A percentile compares a stretch with the other conserved stretches of the same genome.
Conservation (phyloP, 2,797 vertebrate genomes). For the Lithobates sylvaticus region DNA sequence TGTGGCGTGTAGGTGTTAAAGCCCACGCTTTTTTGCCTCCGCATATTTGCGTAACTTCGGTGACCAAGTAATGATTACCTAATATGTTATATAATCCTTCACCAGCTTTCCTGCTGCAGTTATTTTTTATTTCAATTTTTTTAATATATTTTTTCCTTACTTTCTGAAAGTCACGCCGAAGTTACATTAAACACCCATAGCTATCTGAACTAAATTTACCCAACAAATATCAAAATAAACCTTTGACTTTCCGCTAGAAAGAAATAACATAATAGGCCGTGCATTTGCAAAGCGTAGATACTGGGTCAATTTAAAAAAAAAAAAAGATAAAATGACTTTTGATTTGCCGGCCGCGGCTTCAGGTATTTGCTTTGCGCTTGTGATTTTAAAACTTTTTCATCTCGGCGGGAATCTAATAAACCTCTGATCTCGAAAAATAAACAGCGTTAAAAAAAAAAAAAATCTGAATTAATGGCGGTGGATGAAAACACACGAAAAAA, state of each 20-base stretch:
- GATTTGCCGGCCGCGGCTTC: slow-evolving; percentile 42
- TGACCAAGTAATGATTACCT: too few species aligned
- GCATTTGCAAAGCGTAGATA: slow-evolving; percentile 34
- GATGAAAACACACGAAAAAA: slow-evolving; percentile 42
- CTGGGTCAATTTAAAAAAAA: slow-evolving; percentile 38
- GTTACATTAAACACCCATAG: not conserved
- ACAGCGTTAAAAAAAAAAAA: slow-evolving; percentile 40
- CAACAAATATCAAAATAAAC: slow-evolving; percentile 33
- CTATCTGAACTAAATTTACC: slow-evolving; percentile 34
- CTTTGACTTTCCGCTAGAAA: not conserved
- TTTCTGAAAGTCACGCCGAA: not conserved
- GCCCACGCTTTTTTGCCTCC: too few species aligned
- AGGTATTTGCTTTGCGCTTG: slow-evolving; percentile 47
- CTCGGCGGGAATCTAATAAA: slow-evolving; percentile 57
- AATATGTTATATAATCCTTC: not conserved
- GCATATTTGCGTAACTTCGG: too few species aligned
- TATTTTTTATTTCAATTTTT: not conserved
- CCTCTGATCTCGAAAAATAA: slow-evolving; percentile 55
- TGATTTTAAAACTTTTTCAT: slow-evolving; percentile 46
- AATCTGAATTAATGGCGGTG: slow-evolving; percentile 47
- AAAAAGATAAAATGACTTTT: slow-evolving; percentile 53
- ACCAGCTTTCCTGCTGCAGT: not conserved
- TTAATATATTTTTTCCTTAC: not conserved
- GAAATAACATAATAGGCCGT: slow-evolving; percentile 17
- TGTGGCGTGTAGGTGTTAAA: too few species aligned